Conservation (phyloP, 2,797 vertebrate species). For the Saguinus oedipus region DNA sequence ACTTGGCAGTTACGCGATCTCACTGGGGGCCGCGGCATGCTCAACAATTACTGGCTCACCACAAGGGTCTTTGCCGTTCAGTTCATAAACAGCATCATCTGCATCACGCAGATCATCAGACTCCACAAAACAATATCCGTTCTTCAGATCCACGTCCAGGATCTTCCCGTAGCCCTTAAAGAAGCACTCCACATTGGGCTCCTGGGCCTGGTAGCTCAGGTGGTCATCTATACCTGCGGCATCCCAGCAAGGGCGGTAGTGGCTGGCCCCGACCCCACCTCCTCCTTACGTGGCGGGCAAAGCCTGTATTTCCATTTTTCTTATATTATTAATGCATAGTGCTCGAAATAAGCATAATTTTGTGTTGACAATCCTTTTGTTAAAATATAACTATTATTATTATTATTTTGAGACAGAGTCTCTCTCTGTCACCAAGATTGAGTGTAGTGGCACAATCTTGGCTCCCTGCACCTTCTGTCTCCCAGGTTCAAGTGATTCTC, state of each 20-base stretch:
- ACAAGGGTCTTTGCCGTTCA: conserved; percentile 97
- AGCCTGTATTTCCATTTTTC: not conserved
- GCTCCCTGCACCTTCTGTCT: not conserved
- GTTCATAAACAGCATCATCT: conserved; percentile 96
- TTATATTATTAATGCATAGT: not conserved
- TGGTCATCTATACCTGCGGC: conserved; percentile 96
- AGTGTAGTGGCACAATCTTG: not conserved
- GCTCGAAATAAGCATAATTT: not conserved
- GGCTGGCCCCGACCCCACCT: conserved; percentile 64
- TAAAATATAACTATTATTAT: conserved; percentile 25
- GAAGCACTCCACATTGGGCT: conserved; percentile 96
- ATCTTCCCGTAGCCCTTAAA: conserved; percentile 98
- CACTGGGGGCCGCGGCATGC: conserved; percentile 95
- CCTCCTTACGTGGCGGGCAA: conserved; percentile 68
- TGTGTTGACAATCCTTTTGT: conserved; percentile 1
- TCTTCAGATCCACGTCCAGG: conserved; percentile 95
- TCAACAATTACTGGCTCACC: conserved; percentile 97
- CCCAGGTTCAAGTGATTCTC: not conserved
- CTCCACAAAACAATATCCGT: conserved; percentile 97
- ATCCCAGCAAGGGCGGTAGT: conserved; percentile 79
- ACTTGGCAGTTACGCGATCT: conserved; percentile 85
- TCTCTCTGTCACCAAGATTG: not conserved
- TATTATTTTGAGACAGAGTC: not conserved
- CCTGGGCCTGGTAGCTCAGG: conserved; percentile 93
- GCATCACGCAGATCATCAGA: conserved; percentile 97